A percentile compares a stretch with the other conserved stretches of the same genome.
phyloP scores from a whole-genome alignment of 2,797 vertebrate genomes.

The Alcedo atthis region DNA sequence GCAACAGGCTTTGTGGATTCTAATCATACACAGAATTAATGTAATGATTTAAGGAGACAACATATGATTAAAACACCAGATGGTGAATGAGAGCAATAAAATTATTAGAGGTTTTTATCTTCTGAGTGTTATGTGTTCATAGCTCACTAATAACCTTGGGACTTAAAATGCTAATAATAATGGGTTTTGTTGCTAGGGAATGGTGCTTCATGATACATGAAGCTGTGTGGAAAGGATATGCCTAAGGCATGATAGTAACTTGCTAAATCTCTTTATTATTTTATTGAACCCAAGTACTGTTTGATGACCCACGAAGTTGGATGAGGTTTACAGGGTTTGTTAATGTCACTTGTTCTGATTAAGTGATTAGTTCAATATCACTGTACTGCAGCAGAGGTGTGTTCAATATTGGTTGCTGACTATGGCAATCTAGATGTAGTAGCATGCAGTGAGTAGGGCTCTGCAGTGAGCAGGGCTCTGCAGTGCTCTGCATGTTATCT shows the following conservation, averaged over 20 bases:
- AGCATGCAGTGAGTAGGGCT: background rate
- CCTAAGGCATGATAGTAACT: background rate
- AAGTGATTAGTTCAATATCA: background rate
- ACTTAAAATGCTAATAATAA: conserved; percentile 30
- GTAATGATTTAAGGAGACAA: conserved; percentile 15
- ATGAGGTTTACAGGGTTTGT: background rate
- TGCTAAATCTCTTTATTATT: background rate
- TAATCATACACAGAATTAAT: background rate
- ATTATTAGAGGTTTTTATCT: conserved; percentile 11
- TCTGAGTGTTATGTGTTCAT: background rate
- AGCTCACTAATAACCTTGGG: conserved; percentile 32
- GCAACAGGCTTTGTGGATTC: background rate
- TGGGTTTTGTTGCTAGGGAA: conserved; percentile 46
- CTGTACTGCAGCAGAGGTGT: background rate
- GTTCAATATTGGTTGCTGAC: background rate
- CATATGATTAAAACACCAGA: conserved; percentile 17
- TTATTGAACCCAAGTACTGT: background rate
- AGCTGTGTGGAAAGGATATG: background rate
- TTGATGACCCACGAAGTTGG: background rate
- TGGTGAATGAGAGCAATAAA: conserved; percentile 27
- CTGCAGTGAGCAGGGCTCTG: no score
- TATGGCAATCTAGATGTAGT: background rate
- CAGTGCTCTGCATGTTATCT: background rate
- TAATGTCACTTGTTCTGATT: background rate
- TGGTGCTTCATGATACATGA: background rate